These are phyloP conservation scores for Thalassaphorura encarpata DNA, from an alignment of 1,140 invertebrate genomes.

Conservation along the genomic window DNA sequence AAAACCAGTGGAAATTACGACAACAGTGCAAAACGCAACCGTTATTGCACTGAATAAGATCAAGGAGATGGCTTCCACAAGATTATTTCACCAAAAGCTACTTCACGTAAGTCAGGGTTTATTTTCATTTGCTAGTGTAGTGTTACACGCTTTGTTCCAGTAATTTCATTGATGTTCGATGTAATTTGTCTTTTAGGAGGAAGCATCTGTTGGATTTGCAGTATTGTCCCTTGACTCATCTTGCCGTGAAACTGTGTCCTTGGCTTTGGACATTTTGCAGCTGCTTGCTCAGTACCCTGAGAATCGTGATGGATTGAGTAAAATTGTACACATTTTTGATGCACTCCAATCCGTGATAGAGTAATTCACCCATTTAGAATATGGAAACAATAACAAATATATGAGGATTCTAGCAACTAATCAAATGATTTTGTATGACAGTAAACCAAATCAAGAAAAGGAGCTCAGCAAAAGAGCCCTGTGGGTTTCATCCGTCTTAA, in stretches of 20 bases:
- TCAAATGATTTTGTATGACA: background rate
- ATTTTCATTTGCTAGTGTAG: too few relatives aligned
- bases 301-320: background rate
- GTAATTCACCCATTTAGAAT: background rate
- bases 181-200: background rate
- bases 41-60: too few relatives aligned
- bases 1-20: too few relatives aligned
- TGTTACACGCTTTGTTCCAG: background rate
- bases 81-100: background rate
- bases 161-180: background rate
- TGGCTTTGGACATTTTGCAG: background rate
- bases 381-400: background rate
- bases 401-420: background rate
- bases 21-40: too few relatives aligned
- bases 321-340: background rate
- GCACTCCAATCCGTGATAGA: background rate
- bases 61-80: background rate
- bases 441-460: background rate
- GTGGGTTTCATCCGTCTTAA: background rate
- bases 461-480: background rate
- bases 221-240: background rate
- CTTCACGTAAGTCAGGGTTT: background rate
- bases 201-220: background rate
- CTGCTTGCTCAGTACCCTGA: background rate
- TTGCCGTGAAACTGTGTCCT: background rate